Conservation (phyloP, 2,113 vertebrate species). For the Amphiprion ocellaris region DNA sequence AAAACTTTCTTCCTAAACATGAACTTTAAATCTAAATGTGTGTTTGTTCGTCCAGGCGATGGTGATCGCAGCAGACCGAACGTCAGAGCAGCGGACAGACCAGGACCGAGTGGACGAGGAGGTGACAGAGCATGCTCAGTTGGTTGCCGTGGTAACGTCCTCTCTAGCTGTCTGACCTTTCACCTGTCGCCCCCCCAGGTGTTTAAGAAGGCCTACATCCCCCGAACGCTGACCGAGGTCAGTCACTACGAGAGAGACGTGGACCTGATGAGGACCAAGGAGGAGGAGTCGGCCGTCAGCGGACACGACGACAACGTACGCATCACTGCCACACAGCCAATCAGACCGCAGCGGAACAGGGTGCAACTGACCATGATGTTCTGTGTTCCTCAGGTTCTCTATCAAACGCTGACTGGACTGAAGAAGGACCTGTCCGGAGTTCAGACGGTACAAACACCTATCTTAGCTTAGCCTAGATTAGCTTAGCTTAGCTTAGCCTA, state of each 20-base stretch:
- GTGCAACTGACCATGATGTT: neutral
- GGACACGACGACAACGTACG: constrained; percentile 89
- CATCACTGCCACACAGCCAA: no score
- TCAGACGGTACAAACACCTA: constrained; percentile 87
- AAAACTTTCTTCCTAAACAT: no score
- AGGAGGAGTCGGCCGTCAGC: constrained; percentile 84
- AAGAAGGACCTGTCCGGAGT: constrained; percentile 96
- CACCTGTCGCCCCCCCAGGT: constrained; percentile 84
- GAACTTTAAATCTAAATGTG: neutral
- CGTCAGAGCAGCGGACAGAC: constrained; percentile 89
- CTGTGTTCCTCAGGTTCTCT: constrained; percentile 88
- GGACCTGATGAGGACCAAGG: constrained; percentile 83
- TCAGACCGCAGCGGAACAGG: no score
- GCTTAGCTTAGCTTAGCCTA: no score
- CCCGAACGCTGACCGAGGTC: constrained; percentile 94
- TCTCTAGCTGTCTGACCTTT: neutral
- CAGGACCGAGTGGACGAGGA: constrained; percentile 96
- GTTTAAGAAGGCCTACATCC: constrained; percentile 96
- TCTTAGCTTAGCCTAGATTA: no score
- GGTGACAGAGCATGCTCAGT: constrained; percentile 69
- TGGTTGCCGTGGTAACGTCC: no score
- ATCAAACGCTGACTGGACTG: constrained; percentile 94
- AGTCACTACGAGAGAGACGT: constrained; percentile 94
- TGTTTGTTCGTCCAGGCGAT: constrained; percentile 86
- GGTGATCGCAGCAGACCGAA: constrained; percentile 89